phyloP scores from a whole-genome alignment of 2,797 vertebrate genomes.

The Pogoniulus pusillus region DNA sequence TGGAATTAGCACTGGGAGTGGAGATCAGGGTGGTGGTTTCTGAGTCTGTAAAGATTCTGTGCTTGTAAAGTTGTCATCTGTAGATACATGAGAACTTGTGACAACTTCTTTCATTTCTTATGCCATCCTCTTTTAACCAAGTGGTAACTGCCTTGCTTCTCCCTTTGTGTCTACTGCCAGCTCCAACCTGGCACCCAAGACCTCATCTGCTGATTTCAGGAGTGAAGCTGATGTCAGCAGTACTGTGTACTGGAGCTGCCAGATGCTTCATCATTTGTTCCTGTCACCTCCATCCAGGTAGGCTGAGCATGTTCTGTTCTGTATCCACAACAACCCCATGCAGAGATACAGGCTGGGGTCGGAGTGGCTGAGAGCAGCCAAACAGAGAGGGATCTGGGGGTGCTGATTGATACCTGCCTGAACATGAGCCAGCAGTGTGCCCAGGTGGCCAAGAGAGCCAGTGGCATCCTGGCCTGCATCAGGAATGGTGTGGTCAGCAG shows the following conservation, averaged over 20 bases:
- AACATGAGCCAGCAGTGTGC: too few species aligned
- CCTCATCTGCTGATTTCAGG: background rate
- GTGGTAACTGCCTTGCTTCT: background rate
- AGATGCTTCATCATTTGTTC: background rate
- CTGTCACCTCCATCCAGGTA: too few species aligned
- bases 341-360: too few species aligned
- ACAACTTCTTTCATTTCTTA: background rate
- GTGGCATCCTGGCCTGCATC: too few species aligned
- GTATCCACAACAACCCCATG: too few species aligned
- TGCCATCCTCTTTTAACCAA: background rate
- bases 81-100: fast-evolving
- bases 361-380: too few species aligned
- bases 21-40: background rate
- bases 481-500: too few species aligned
- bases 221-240: background rate
- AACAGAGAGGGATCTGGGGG: too few species aligned
- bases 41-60: background rate
- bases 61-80: background rate
- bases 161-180: background rate
- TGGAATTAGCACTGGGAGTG: background rate
- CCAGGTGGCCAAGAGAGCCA: too few species aligned
- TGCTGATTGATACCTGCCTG: too few species aligned
- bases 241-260: background rate
- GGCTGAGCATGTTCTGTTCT: background rate
- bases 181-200: background rate